These are phyloP conservation scores for Drosophila ohnishii DNA, from an alignment of 1,140 invertebrate species.

Conservation along the genomic window DNA sequence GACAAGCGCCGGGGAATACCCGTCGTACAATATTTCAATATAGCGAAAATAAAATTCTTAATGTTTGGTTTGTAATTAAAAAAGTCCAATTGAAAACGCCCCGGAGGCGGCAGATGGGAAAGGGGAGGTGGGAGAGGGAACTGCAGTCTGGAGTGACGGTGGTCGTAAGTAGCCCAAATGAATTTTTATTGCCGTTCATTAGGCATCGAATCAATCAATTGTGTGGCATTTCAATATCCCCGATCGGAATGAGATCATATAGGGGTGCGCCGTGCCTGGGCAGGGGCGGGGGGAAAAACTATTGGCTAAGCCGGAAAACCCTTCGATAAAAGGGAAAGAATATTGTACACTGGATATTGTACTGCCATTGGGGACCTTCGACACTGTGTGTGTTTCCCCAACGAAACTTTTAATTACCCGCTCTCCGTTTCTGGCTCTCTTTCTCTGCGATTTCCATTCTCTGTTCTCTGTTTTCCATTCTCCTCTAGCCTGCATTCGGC, in stretches of 20 bases:
- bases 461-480: slow-evolving; percentile 16
- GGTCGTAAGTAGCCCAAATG: slow-evolving; percentile 46
- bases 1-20: slow-evolving; percentile 56
- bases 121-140: too few relatives aligned
- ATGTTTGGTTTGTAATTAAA: slow-evolving; percentile 67
- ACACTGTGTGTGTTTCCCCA: slow-evolving; percentile 27
- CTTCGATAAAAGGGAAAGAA: slow-evolving; percentile 10
- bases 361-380: slow-evolving; percentile 29
- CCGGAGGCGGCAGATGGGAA: background rate
- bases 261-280: slow-evolving; percentile 18
- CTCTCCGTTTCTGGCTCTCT: slow-evolving; percentile 10
- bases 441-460: slow-evolving; percentile 23
- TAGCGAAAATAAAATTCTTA: slow-evolving; percentile 38
- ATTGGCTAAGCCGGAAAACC: slow-evolving; percentile 13
- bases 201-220: slow-evolving; percentile 57
- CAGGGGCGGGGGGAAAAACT: background rate
- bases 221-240: slow-evolving; percentile 32
- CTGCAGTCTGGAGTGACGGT: slow-evolving; percentile 10
- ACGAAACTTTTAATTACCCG: slow-evolving; percentile 55
- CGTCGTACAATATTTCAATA: slow-evolving; percentile 70
- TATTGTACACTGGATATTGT: slow-evolving; percentile 8
- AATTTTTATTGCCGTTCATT: slow-evolving; percentile 59
- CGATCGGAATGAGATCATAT: slow-evolving; percentile 41
- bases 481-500: slow-evolving; percentile 28
- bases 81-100: slow-evolving; percentile 56